These are phyloP conservation scores for Tricholaema leucomelas DNA, from an alignment of 2,113 vertebrate species.

Conservation along the genomic window DNA sequence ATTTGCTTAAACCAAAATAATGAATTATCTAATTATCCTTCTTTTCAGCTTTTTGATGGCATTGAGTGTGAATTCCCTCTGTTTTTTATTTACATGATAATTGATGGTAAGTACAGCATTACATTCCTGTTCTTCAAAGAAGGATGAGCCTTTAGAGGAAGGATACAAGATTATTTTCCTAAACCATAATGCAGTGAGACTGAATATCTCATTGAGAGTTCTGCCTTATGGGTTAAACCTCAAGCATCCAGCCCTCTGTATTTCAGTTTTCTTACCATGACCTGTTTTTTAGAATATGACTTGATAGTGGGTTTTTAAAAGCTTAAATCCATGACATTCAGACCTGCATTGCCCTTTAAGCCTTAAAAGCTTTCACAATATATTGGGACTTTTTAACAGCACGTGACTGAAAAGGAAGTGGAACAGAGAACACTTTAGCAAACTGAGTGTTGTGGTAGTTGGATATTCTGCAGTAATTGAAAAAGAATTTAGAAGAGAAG, in stretches of 20 bases:
- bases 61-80: conserved; percentile 99
- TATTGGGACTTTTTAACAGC: neutral
- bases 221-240: neutral
- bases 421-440: neutral
- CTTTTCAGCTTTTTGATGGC: conserved; percentile 93
- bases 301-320: neutral
- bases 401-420: neutral
- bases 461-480: neutral
- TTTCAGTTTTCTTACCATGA: neutral
- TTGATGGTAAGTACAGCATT: conserved; percentile 90
- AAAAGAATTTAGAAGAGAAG: neutral
- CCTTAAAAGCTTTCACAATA: neutral
- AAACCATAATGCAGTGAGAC: neutral
- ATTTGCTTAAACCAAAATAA: neutral
- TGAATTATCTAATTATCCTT: conserved; percentile 34
- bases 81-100: conserved; percentile 99
- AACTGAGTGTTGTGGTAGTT: neutral
- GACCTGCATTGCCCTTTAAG: neutral
- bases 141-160: neutral
- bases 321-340: neutral
- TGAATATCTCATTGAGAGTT: neutral
- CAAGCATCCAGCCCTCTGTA: neutral
- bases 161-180: neutral
- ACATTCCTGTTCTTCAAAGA: neutral
- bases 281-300: neutral